Evolutionary conservation across 1,140 invertebrate species (phyloP), one percentile per base, ranked within the genome.

Genomic region (Neotoxoptera formosana): DNA sequence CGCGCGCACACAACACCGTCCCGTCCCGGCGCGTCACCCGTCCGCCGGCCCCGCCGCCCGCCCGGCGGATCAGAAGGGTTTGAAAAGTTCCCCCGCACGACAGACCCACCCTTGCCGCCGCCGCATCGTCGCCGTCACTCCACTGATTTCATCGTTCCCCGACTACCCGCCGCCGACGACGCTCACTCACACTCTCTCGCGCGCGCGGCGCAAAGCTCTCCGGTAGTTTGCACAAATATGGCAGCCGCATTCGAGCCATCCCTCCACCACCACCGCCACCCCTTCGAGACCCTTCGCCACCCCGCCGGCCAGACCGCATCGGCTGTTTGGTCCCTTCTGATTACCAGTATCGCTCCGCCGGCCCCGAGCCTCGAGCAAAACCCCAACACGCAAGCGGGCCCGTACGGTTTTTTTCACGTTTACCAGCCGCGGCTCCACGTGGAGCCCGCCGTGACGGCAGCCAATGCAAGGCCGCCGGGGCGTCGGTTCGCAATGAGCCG

Each of bases 321-420:
- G 87, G 91, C 93, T 92, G 91, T 92, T 92, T 67, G 93, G 88
- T 94, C 94, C 93, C 94, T 93, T 94, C 94, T 94, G 94, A 94
- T 94, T 94, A 94, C 94, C 94, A 94, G 94, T 94, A 94, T 94
- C 94, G 94, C 94, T 94, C 94, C 93, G 93, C 93, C 90, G 60
- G 86, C 93, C 86, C 53, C 41, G 30, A 30, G 51, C 83, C 34
- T 25, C 36, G n/a, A 93, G 84, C 93, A 88, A 89, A 90, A 88
- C 93, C 93, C 91, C 91, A 93, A 90, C 93, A 90, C 93, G 87
- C 84, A 93, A 93, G 53, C 93, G 53, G 93, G 56, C 86, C 93
- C 93, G 93, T 93, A 89, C 93, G 93, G 93, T 93, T 88, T 93
- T 88, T 89, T 89, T 93, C 56, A 41, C 60, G 84, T 88, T 92